These are phyloP conservation scores for Tragelaphus scriptus DNA, from an alignment of 2,113 vertebrate genomes.

Conservation along the genomic window DNA sequence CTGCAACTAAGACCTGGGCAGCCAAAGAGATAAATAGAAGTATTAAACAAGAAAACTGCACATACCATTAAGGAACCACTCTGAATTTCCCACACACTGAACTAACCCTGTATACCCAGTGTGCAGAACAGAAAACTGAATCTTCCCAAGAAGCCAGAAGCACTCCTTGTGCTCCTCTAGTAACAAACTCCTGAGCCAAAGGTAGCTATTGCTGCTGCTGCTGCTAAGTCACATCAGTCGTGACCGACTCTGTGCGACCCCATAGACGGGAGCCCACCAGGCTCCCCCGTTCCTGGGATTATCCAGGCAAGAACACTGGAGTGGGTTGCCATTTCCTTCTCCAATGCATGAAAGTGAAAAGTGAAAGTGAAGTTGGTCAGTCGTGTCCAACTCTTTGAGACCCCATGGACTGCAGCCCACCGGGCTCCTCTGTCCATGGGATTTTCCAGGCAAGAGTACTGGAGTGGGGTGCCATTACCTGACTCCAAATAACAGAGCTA, in stretches of 20 bases:
- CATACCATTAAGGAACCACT: neutral
- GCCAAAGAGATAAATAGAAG: neutral
- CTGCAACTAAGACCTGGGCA: neutral
- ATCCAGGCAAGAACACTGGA: too few relatives aligned
- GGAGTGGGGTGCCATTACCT: neutral
- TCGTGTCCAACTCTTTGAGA: neutral
- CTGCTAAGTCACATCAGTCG: neutral
- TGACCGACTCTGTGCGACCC: neutral
- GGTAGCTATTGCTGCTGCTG: neutral
- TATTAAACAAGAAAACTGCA: neutral
- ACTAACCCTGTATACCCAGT: neutral
- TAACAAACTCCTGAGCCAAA: neutral
- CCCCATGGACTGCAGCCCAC: accelerated
- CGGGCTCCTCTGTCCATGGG: too few relatives aligned
- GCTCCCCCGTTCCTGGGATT: too few relatives aligned
- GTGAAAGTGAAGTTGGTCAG: neutral
- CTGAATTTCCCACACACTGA: neutral
- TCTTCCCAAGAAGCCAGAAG: neutral
- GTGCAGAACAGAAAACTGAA: neutral
- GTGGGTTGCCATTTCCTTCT: too few relatives aligned
- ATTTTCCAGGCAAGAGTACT: too few relatives aligned
- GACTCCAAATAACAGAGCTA: neutral
- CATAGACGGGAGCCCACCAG: accelerated
- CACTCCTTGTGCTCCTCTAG: neutral
- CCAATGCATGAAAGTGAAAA: too few relatives aligned